phyloP scores from a whole-genome alignment of 2,888 invertebrate species.

The Himalopsyche tibetana region DNA sequence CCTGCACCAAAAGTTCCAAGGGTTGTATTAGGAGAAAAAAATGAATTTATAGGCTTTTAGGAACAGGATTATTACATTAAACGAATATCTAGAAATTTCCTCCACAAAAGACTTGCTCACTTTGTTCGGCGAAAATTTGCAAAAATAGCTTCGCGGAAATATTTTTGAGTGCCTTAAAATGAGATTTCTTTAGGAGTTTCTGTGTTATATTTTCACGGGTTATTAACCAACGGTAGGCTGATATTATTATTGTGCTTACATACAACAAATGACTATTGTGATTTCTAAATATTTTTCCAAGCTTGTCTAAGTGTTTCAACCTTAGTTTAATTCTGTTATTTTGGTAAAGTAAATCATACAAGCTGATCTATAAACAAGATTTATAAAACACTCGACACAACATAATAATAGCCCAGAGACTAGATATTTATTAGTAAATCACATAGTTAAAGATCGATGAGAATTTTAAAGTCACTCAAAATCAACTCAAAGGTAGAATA shows the following conservation, averaged over 20 bases:
- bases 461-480: no score
- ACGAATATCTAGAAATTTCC: conserved; percentile 11
- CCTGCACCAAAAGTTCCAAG: background rate
- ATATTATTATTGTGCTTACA: background rate
- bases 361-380: no score
- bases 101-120: background rate
- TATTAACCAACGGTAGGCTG: background rate
- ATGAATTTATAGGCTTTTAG: conserved; percentile 10
- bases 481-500: no score
- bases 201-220: background rate
- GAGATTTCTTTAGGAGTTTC: background rate
- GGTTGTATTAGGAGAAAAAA: background rate
- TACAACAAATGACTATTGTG: no score
- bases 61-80: conserved; percentile 5
- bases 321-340: no score
- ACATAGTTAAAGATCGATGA: no score
- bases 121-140: conserved; percentile 10
- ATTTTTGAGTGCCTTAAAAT: background rate
- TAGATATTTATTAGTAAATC: no score
- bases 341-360: no score
- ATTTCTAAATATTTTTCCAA: no score
- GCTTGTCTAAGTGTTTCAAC: no score
- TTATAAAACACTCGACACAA: no score
- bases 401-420: no score
- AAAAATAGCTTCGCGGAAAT: conserved; percentile 10